A percentile compares a stretch with the other conserved stretches of the same genome.
Evolutionary conservation across 2,113 vertebrate genomes (phyloP).

Genomic region (Hyperopisus bebe): DNA sequence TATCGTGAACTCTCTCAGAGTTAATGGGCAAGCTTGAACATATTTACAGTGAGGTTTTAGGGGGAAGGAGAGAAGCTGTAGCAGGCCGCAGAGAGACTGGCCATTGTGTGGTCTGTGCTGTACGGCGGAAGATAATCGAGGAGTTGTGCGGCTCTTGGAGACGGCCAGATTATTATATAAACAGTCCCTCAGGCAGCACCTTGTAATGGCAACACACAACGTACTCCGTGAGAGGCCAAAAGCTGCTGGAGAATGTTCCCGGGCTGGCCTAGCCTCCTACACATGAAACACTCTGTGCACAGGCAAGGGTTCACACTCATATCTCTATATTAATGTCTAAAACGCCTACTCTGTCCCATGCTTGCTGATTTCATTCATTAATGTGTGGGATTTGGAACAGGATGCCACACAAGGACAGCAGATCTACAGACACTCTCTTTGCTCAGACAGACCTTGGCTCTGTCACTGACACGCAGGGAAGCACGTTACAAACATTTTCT

Average conservation of each 20-base stretch:
- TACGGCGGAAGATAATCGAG: conserved; percentile 3
- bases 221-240: neutral
- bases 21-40: neutral
- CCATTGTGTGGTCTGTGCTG: conserved; percentile 10
- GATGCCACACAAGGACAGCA: neutral
- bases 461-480: neutral
- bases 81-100: neutral
- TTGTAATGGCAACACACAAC: neutral
- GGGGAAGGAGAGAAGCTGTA: neutral
- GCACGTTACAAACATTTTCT: neutral
- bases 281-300: neutral
- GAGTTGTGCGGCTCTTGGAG: neutral
- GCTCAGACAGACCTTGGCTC: neutral
- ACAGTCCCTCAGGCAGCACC: conserved; percentile 14
- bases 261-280: neutral
- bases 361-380: neutral
- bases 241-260: neutral
- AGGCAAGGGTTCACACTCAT: neutral
- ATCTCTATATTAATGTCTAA: conserved; percentile 4
- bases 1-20: conserved; percentile 15
- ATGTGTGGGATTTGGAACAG: neutral
- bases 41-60: neutral
- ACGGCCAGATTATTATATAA: conserved; percentile 4
- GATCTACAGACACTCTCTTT: neutral
- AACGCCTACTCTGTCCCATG: neutral